A percentile compares a stretch with the other conserved stretches of the same genome.
These are phyloP conservation scores for Hydrochoerus hydrochaeris DNA, from an alignment of 2,113 vertebrate genomes.

Conservation along the genomic window DNA sequence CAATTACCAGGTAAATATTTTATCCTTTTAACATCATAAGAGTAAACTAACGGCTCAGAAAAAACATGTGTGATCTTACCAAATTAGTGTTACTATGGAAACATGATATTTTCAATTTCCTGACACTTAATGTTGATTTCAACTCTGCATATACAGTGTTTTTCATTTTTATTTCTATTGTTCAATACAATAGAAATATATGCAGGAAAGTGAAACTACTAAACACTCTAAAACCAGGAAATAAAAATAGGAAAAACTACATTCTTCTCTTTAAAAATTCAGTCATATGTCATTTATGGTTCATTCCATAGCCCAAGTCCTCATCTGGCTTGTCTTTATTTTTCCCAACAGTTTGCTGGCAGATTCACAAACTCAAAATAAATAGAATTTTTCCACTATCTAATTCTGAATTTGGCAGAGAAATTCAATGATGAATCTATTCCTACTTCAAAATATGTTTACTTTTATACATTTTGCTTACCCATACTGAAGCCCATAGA, in stretches of 20 bases:
- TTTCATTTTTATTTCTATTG: conserved; percentile 61
- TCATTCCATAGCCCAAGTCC: conserved; percentile 72
- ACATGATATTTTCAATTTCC: conserved; percentile 77
- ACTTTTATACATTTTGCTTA: conserved; percentile 76
- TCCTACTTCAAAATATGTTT: conserved; percentile 78
- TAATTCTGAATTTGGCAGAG: conserved; percentile 81
- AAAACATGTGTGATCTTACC: conserved; percentile 72
- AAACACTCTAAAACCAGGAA: conserved; percentile 55
- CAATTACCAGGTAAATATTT: conserved; percentile 73
- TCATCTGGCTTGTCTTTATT: conserved; percentile 80
- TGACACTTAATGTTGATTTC: conserved; percentile 68
- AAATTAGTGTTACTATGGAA: conserved; percentile 78
- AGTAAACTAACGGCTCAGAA: conserved; percentile 72
- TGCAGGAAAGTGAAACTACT: conserved; percentile 57
- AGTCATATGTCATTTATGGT: conserved; percentile 73
- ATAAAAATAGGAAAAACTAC: conserved; percentile 52
- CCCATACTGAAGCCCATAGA: conserved; percentile 36
- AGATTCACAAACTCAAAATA: conserved; percentile 79
- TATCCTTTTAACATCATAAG: conserved; percentile 64
- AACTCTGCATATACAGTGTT: conserved; percentile 42
- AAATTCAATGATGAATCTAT: conserved; percentile 77
- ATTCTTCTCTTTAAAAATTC: conserved; percentile 64
- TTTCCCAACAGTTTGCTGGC: conserved; percentile 80
- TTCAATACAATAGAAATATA: conserved; percentile 47
- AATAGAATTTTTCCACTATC: conserved; percentile 84